Evolutionary conservation across 2,888 invertebrate species (phyloP).

Genomic region (Thysanoteuthis rhombus): DNA sequence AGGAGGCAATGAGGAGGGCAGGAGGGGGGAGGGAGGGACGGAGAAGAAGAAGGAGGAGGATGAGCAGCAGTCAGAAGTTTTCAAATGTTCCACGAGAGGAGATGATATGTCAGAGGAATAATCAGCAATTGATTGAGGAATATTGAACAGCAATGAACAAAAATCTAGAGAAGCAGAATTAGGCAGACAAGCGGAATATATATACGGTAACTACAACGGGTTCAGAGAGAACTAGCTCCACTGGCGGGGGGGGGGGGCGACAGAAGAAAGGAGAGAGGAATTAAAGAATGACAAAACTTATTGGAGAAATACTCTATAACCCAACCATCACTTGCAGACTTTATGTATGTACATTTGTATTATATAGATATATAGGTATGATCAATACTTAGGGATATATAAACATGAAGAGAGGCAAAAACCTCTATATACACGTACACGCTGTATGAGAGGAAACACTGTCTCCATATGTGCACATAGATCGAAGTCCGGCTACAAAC

Average conservation of each 20-base stretch:
- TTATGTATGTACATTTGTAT: background rate
- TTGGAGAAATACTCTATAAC: background rate
- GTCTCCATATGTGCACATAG: too few species aligned
- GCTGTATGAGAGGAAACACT: too few species aligned
- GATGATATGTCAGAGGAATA: background rate
- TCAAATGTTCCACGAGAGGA: background rate
- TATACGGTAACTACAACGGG: background rate
- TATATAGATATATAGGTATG: background rate
- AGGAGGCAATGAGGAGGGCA: background rate
- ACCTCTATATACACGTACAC: too few species aligned
- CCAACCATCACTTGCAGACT: background rate
- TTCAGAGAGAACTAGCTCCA: background rate
- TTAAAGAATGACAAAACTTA: background rate
- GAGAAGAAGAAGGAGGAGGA: background rate
- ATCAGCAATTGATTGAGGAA: conserved; percentile 12
- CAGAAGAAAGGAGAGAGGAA: background rate
- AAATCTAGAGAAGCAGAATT: background rate
- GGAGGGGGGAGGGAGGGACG: background rate
- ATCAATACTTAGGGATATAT: too few species aligned
- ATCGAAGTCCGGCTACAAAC: too few species aligned
- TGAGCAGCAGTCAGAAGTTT: background rate
- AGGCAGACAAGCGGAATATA: background rate
- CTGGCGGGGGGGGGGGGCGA: too few species aligned
- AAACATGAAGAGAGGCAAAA: too few species aligned
- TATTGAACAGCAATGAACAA: background rate